A percentile compares a stretch with the other conserved stretches of the same genome.
These are phyloP conservation scores for Gymnocypris eckloni DNA, from an alignment of 2,797 vertebrate species.

Conservation along the genomic window DNA sequence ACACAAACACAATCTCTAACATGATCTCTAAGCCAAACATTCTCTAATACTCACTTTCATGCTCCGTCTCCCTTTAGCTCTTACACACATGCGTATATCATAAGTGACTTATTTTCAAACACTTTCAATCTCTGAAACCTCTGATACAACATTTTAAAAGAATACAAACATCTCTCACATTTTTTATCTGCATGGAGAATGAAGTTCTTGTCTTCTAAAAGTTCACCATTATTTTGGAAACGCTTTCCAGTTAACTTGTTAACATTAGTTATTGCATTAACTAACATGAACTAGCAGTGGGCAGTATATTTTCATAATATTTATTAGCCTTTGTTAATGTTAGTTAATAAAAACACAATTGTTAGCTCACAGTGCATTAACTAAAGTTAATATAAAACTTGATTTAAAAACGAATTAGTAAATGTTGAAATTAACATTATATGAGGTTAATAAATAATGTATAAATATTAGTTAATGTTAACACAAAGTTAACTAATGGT, in stretches of 20 bases:
- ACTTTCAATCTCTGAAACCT: conserved; percentile 2
- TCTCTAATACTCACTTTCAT: conserved; percentile 37
- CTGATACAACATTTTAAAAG: conserved; percentile 18
- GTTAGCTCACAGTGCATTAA: neutral
- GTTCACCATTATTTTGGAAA: neutral
- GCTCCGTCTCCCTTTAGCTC: conserved; percentile 30
- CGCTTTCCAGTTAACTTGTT: neutral
- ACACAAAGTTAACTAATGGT: neutral
- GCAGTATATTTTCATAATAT: neutral
- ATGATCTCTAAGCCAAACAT: conserved; percentile 15
- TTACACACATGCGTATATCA: conserved; percentile 22
- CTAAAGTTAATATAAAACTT: too few species aligned
- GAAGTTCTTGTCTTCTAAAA: neutral
- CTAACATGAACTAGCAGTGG: neutral
- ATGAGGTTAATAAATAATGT: neutral
- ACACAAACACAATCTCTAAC: neutral
- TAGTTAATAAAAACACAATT: neutral
- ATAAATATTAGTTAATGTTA: neutral
- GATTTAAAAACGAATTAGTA: neutral
- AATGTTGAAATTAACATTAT: too few species aligned
- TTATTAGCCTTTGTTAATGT: neutral
- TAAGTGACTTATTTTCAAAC: conserved; percentile 35
- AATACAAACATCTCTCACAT: neutral
- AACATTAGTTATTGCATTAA: neutral
- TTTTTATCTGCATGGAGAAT: conserved; percentile 1